Percentiles rank a stretch among this genome's conserved stretches.
phyloP scores from a whole-genome alignment of 2,888 invertebrate genomes.

The Drosophila putrida region DNA sequence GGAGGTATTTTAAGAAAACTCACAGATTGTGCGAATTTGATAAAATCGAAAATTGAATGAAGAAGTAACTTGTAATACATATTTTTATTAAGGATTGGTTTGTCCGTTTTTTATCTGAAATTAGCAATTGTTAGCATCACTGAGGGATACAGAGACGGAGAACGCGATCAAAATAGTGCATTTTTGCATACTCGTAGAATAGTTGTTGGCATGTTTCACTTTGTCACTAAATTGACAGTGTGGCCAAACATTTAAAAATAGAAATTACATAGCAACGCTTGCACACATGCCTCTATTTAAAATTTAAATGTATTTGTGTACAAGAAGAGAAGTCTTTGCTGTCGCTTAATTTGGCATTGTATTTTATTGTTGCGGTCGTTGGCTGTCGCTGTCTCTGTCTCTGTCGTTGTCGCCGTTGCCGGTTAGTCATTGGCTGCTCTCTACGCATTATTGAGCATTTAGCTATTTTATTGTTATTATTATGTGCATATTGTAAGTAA shows the following conservation, averaged over 20 bases:
- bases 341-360: constrained; percentile 73
- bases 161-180: constrained; percentile 19
- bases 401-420: constrained; percentile 36
- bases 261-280: constrained; percentile 55
- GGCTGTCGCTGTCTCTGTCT: constrained; percentile 30
- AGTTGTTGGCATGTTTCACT: constrained; percentile 39
- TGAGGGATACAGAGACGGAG: constrained; percentile 8
- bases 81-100: too few relatives aligned
- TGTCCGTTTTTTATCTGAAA: too few relatives aligned
- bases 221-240: constrained; percentile 40
- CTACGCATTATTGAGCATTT: constrained; percentile 71
- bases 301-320: constrained; percentile 15
- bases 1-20: too few relatives aligned
- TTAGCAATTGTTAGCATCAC: too few relatives aligned
- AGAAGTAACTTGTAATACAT: too few relatives aligned
- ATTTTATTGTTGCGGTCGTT: constrained; percentile 48
- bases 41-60: too few relatives aligned
- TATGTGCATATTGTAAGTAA: constrained; percentile 45
- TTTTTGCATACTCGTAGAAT: constrained; percentile 38
- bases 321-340: constrained; percentile 38
- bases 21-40: too few relatives aligned
- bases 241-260: constrained; percentile 55
- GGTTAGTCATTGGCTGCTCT: constrained; percentile 10
- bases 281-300: constrained; percentile 21
- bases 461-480: constrained; percentile 66